Conservation (phyloP, 2,888 invertebrate species). For the Lysandra bellargus region DNA sequence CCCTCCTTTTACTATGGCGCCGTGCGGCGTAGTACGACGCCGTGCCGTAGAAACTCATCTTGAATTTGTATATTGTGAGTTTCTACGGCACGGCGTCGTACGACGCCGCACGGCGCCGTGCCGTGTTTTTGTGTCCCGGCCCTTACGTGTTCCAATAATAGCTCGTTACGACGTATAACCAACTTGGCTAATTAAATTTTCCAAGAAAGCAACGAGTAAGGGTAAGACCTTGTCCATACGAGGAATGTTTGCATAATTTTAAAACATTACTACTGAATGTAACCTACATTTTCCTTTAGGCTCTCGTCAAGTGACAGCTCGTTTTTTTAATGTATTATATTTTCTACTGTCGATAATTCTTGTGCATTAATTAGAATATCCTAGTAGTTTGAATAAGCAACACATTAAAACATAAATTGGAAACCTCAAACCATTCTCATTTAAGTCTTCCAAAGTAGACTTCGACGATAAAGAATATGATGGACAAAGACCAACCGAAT, state of each 20-base stretch:
- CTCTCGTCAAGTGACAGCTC: background rate
- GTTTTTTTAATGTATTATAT: too few species aligned
- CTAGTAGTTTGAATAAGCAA: background rate
- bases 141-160: background rate
- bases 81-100: too few species aligned
- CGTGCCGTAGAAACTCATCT: too few species aligned
- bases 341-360: too few species aligned
- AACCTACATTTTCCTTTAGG: background rate
- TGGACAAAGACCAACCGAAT: constrained; percentile 50
- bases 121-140: too few species aligned
- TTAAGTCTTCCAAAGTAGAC: constrained; percentile 45
- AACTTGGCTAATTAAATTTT: constrained; percentile 13
- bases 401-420: background rate
- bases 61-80: too few species aligned
- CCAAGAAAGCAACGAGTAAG: constrained; percentile 4
- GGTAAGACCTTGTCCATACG: background rate
- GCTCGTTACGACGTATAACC: background rate
- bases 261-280: background rate
- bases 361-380: too few species aligned
- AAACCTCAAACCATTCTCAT: background rate
- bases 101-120: too few species aligned
- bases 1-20: too few species aligned
- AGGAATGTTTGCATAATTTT: background rate
- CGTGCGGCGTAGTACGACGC: too few species aligned
- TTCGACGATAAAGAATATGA: constrained; percentile 54